These are phyloP conservation scores for Lynx canadensis DNA, from an alignment of 2,113 vertebrate genomes.

Conservation along the genomic window DNA sequence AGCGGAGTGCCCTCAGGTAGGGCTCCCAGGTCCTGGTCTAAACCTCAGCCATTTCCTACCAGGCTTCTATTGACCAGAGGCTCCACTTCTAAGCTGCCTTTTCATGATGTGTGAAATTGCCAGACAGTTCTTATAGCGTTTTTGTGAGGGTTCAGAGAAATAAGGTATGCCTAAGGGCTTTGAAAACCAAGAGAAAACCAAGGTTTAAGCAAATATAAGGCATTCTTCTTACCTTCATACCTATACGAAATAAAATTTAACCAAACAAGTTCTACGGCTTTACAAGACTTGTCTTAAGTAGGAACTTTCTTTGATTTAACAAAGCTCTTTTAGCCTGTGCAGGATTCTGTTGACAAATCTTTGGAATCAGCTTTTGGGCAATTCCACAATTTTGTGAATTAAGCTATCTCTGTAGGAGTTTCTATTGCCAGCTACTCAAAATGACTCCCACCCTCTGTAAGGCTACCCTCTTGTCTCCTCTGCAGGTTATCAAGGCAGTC, in stretches of 20 bases:
- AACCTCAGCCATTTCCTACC: background rate
- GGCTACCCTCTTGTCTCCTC: background rate
- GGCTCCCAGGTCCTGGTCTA: background rate
- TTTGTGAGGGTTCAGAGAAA: background rate
- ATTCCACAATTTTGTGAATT: background rate
- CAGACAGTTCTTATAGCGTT: background rate
- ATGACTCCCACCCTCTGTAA: background rate
- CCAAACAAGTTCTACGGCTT: background rate
- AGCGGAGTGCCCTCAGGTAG: background rate
- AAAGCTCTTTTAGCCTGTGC: background rate
- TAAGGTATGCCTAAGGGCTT: background rate
- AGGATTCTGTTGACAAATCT: background rate
- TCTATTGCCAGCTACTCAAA: background rate
- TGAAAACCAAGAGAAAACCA: background rate
- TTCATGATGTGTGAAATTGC: background rate
- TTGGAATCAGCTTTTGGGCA: slow-evolving; percentile 24
- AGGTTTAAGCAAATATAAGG: background rate
- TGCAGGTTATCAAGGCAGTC: background rate
- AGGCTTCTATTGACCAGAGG: background rate
- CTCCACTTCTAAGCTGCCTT: background rate
- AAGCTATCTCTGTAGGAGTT: background rate
- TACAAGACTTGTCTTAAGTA: background rate
- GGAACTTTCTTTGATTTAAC: background rate
- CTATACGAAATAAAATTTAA: slow-evolving; percentile 30
- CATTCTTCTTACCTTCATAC: background rate